Base-by-base conservation (phyloP, 1,140 invertebrate species). In the Brachionus asplanchnoidis region DNA sequence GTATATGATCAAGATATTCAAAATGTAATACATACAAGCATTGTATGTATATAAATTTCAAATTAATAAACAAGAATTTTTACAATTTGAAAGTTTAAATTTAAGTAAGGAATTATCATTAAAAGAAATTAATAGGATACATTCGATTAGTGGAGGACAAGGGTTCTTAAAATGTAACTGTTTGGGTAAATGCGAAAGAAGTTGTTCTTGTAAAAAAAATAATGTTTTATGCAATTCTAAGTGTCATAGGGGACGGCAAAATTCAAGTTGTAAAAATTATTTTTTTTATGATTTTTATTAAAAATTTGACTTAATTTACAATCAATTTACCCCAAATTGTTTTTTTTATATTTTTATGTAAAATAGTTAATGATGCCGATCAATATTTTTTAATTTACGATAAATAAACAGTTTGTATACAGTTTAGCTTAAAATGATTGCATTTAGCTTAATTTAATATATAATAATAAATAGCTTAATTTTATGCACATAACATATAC, bases 351-450 rank as follows among this genome's bases (percentile, higher is more conserved):
- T 28, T 28, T 28, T 28, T 28, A 28, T 28, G 28, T 28, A 28
- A 28, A 28, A 28, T 28, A 2, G 28, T 28, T 28, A 36, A 73
- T 73, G 14, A 20, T 36, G 7, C 12, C 12, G 28, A 73, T 40
- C 28, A 36, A 40, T 73, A 17, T 40, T 40, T 36, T 73, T 40
- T 0, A 40, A 28, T 36, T 73, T 86, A 85, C 86, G 86, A 78
- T 85, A 86, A 23, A 86, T 79, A 9, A 86, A 86, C 60, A 86
- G 46, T 36, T 86, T 85, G 36, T 56, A 77, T 66, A 86, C 85
- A 8, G 5, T 40, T 86, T 86, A 86, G 32, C 85, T 77, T 84
- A 86, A 32, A 44, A 85, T 11, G 9, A 26, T 14, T 40, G 1
- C 56, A 65, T 65, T 17, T 28, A 83, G 40, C 66, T 26, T 20